These are phyloP conservation scores for Pyrrhosoma nymphula DNA, from an alignment of 2,888 invertebrate species.

Conservation along the genomic window DNA sequence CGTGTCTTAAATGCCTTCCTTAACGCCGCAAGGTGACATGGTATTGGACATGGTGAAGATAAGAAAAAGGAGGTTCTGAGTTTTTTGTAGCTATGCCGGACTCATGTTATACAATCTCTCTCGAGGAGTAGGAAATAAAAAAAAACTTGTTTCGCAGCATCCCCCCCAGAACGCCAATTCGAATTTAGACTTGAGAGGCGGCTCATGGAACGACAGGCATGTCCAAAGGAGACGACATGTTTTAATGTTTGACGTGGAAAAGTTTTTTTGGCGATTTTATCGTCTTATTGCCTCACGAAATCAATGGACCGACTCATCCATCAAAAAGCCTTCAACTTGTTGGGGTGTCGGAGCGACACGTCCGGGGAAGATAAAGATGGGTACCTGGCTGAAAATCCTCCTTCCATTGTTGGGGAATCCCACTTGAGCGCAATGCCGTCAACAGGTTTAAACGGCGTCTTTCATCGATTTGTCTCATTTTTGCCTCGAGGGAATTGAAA, in stretches of 20 bases:
- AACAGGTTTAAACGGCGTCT: conserved; percentile 35
- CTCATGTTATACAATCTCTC: background rate
- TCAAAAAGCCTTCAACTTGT: conserved; percentile 25
- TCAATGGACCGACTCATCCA: conserved; percentile 40
- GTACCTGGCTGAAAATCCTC: background rate
- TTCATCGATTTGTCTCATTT: conserved; percentile 47
- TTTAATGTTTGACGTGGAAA: background rate
- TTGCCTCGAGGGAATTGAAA: background rate
- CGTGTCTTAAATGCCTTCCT: background rate
- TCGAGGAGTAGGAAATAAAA: background rate
- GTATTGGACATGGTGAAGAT: background rate
- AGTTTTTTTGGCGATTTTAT: background rate
- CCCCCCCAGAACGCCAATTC: background rate
- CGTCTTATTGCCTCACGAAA: background rate
- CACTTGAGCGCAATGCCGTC: conserved; percentile 8
- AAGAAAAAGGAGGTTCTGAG: background rate
- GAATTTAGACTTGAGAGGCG: background rate
- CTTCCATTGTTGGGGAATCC: conserved; percentile 15
- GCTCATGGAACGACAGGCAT: background rate
- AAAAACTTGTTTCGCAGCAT: conserved; percentile 7
- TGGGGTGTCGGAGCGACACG: background rate
- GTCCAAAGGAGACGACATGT: conserved; percentile 17
- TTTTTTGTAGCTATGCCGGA: background rate
- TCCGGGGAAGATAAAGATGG: background rate
- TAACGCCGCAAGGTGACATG: background rate